These are phyloP conservation scores for Cairina moschata DNA, from an alignment of 2,113 vertebrate species.

Conservation along the genomic window DNA sequence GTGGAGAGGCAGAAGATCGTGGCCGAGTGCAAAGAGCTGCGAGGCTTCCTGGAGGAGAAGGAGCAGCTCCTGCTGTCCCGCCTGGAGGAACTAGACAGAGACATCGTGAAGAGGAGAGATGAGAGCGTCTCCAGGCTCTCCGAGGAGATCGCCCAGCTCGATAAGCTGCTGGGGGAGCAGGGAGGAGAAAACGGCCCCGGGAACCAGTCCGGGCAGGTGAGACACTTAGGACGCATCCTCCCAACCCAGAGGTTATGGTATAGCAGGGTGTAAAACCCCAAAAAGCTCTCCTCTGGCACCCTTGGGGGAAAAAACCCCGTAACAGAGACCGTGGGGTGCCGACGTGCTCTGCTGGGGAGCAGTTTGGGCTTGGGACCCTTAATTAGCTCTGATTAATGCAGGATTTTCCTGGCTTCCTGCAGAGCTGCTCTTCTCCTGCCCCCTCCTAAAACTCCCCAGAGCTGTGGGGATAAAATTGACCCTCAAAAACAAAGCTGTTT, in stretches of 20 bases:
- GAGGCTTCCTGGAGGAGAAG: constrained; percentile 8
- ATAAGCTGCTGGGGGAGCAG: constrained; percentile 10
- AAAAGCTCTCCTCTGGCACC: neutral
- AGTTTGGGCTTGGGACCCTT: neutral
- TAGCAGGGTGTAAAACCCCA: neutral
- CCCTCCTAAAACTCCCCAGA: neutral
- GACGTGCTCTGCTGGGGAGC: neutral
- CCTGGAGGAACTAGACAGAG: constrained; percentile 28
- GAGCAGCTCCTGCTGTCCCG: constrained; percentile 20
- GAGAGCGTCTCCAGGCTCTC: constrained; percentile 2
- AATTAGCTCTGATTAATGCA: fast-evolving
- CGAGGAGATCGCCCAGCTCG: constrained; percentile 2
- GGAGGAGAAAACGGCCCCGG: neutral
- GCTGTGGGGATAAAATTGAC: neutral
- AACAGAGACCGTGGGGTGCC: neutral
- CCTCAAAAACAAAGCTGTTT: neutral
- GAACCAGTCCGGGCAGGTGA: neutral
- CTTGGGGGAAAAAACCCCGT: neutral
- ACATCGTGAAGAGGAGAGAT: neutral
- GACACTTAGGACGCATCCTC: neutral
- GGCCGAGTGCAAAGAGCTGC: constrained; percentile 8
- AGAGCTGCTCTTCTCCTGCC: neutral
- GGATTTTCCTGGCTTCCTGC: too few relatives aligned
- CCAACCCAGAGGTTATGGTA: neutral
- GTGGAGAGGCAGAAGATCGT: constrained; percentile 36